phyloP scores from a whole-genome alignment of 1,140 invertebrate genomes.

The Limonius californicus region DNA sequence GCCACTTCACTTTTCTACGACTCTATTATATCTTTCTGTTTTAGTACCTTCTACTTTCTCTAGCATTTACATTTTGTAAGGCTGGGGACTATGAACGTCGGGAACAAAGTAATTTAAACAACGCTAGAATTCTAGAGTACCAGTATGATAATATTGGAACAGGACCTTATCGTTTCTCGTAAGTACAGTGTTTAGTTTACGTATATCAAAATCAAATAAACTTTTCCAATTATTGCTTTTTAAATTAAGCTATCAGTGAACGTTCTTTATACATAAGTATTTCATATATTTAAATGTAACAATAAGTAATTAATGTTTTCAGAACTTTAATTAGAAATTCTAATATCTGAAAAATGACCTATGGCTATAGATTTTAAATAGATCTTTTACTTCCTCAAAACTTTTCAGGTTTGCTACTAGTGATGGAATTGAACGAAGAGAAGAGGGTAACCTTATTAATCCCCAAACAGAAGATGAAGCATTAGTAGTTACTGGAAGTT shows the following conservation, averaged over 20 bases:
- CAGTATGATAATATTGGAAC: neutral
- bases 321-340: too few relatives aligned
- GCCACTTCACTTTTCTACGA: neutral
- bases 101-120: neutral
- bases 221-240: too few relatives aligned
- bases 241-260: too few relatives aligned
- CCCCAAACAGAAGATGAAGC: slow-evolving; percentile 56
- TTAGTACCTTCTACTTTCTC: neutral
- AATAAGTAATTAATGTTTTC: too few relatives aligned
- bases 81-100: neutral
- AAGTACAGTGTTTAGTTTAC: neutral
- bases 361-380: too few relatives aligned
- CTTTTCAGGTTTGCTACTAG: slow-evolving; percentile 52
- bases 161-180: neutral
- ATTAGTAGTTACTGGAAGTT: slow-evolving; percentile 58
- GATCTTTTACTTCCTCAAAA: neutral
- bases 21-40: neutral
- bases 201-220: too few relatives aligned
- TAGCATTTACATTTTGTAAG: neutral
- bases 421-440: slow-evolving; percentile 55
- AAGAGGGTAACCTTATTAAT: slow-evolving; percentile 55
- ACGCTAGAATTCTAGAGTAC: neutral
- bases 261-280: neutral
- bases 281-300: too few relatives aligned
- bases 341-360: too few relatives aligned